Conservation (phyloP, 2,888 invertebrate genomes). For the Diachrysia chrysitis region DNA sequence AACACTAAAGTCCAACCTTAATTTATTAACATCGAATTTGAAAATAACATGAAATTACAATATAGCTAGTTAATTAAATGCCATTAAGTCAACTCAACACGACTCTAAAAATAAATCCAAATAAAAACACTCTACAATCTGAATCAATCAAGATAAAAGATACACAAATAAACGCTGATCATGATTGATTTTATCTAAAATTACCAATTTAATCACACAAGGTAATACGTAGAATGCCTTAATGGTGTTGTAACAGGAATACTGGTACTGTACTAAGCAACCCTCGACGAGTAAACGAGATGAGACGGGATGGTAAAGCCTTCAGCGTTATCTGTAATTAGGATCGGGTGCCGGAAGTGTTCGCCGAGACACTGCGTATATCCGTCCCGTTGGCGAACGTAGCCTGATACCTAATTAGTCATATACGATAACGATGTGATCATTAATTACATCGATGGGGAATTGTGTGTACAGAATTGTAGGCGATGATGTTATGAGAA, state of each 20-base stretch:
- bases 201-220: slow-evolving; percentile 26
- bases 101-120: slow-evolving; percentile 3
- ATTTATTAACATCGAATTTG: no score
- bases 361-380: slow-evolving; percentile 72
- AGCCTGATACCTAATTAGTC: slow-evolving; percentile 57
- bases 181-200: slow-evolving; percentile 5
- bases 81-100: not conserved
- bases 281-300: slow-evolving; percentile 74
- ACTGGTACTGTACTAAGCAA: slow-evolving; percentile 52
- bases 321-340: slow-evolving; percentile 84
- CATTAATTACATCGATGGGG: slow-evolving; percentile 44
- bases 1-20: not conserved
- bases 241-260: slow-evolving; percentile 48
- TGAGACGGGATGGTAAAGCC: slow-evolving; percentile 69
- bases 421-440: slow-evolving; percentile 45
- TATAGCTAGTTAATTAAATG: not conserved
- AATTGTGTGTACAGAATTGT: slow-evolving; percentile 16
- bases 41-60: not conserved
- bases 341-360: slow-evolving; percentile 80
- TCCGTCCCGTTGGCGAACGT: slow-evolving; percentile 56
- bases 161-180: slow-evolving; percentile 6
- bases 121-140: not conserved
- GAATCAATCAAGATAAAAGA: slow-evolving; percentile 5
- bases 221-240: slow-evolving; percentile 45
- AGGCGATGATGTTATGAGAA: not conserved